Conservation (phyloP, 2,113 vertebrate species). For the Dicaeum eximium region DNA sequence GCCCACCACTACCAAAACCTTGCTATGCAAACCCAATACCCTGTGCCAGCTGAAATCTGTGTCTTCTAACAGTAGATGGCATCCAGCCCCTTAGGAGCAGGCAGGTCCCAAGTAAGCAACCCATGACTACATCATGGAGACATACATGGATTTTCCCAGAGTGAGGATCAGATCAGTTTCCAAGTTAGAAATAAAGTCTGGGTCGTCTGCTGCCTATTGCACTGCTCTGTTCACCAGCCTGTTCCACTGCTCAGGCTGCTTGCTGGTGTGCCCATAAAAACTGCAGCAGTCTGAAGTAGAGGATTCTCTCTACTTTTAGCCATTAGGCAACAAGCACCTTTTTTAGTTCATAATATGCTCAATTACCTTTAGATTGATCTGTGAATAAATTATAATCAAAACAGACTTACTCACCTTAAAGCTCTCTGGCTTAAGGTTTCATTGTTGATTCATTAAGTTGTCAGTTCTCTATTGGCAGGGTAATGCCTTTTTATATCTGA, state of each 20-base stretch:
- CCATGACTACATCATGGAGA: not conserved
- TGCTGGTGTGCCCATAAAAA: slow-evolving; percentile 12
- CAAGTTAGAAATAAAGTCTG: not conserved
- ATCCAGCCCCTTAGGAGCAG: not conserved
- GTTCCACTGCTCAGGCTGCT: not conserved
- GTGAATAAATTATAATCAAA: slow-evolving; percentile 79
- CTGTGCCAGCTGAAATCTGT: not conserved
- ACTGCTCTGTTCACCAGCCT: not conserved
- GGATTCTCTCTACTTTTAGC: slow-evolving; percentile 22
- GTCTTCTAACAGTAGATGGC: not conserved
- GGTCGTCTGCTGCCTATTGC: not conserved
- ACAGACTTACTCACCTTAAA: slow-evolving; percentile 73
- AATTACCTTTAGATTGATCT: slow-evolving; percentile 77
- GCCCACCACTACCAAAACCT: not conserved
- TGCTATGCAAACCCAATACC: not conserved
- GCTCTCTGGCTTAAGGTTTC: slow-evolving; percentile 77
- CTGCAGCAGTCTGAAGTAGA: slow-evolving; percentile 23
- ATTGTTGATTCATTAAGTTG: slow-evolving; percentile 84
- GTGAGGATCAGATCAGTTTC: not conserved
- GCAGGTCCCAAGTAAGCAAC: not conserved
- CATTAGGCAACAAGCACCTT: slow-evolving; percentile 57
- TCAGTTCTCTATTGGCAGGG: slow-evolving; percentile 72
- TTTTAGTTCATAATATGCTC: slow-evolving; percentile 74
- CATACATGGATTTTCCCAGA: not conserved
- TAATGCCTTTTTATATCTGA: slow-evolving; percentile 77